Evolutionary conservation across 2,797 vertebrate species (phyloP), one percentile per base, ranked within the genome.

Genomic region (Octomys mimax): DNA sequence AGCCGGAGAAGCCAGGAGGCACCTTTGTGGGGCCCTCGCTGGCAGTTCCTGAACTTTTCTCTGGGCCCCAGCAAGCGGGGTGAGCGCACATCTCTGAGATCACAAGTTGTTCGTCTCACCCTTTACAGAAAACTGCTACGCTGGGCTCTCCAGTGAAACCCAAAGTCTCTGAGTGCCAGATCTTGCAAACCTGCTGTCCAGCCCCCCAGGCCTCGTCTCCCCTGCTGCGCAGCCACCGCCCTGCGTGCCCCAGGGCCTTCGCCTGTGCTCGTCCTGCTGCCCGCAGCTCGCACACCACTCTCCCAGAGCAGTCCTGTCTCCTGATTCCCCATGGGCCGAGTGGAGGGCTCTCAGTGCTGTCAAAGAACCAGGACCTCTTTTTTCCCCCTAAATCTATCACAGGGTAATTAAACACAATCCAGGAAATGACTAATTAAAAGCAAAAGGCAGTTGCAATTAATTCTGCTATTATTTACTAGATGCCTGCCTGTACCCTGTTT

Each of bases 1-100:
- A 14, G 22, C 59, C 1, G 0, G 46, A 2, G 24, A 22, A 49
- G n/a, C 24, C 1, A 0, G n/a, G 11, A 2, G n/a, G 5, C 3
- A 5, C 52, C 14, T 31, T 5, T 12, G 4, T 4, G 1, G 0
- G 7, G 5, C 0, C 31, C 10, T 10, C n/a, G n/a, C 77, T 46
- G 14, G 22, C 5, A 1, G n/a, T 46, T 4, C 57, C 18, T 3
- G 22, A 16, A 24, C 62, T 9, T 24, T 61, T 54, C 39, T 21
- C 73, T 19, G 66, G 68, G 16, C 42, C 82, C 75, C 61, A 49
- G 82, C 36, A 42, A 78, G 33, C n/a, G 2, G 19, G 24, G 10
- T 33, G 6, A 42, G 42, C 18, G 39, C 6, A 13, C 14, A 7
- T 11, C 5, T 2, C 52, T 22, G 22, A 12, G 13, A 62, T 49